phyloP scores from a whole-genome alignment of 1,140 invertebrate genomes.

The Brachionus angularis region DNA sequence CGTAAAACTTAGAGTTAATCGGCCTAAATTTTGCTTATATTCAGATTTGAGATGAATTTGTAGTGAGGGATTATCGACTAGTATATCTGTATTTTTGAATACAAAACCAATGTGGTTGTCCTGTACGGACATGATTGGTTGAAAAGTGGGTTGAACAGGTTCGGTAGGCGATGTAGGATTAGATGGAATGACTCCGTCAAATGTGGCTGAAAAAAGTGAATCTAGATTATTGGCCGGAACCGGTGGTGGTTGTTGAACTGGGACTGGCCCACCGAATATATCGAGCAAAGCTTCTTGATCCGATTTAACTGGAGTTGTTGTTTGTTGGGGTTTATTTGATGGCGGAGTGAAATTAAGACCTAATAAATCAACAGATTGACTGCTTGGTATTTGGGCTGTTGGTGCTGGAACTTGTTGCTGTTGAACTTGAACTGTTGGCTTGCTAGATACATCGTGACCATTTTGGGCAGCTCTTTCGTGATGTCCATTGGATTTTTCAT shows the following conservation, averaged over 20 bases:
- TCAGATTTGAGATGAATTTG: conserved; percentile 98
- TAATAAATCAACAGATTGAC: conserved; percentile 1
- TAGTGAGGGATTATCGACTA: conserved; percentile 95
- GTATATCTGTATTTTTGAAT: conserved; percentile 76
- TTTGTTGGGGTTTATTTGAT: neutral
- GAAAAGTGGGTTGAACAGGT: neutral
- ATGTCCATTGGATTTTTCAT: neutral
- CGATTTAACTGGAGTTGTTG: conserved; percentile 10
- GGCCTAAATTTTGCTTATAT: conserved; percentile 81
- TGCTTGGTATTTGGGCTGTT: neutral
- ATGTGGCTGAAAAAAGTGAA: conserved; percentile 15
- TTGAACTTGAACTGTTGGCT: no score
- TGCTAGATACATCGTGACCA: conserved; percentile 17
- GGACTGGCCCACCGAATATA: conserved; percentile 26
- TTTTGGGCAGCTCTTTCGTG: neutral
- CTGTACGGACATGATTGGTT: conserved; percentile 10
- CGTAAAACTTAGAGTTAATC: conserved; percentile 91
- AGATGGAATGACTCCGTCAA: neutral
- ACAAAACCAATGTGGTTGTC: conserved; percentile 29
- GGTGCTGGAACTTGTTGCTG: no score
- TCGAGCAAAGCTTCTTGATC: conserved; percentile 39
- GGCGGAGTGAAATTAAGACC: conserved; percentile 14
- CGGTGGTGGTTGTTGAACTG: neutral
- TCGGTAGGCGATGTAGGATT: neutral
- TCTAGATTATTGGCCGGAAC: conserved; percentile 14